Percentiles rank a stretch among this genome's conserved stretches.
Conservation (phyloP, 1,140 invertebrate species). For the Nymphalis io region DNA sequence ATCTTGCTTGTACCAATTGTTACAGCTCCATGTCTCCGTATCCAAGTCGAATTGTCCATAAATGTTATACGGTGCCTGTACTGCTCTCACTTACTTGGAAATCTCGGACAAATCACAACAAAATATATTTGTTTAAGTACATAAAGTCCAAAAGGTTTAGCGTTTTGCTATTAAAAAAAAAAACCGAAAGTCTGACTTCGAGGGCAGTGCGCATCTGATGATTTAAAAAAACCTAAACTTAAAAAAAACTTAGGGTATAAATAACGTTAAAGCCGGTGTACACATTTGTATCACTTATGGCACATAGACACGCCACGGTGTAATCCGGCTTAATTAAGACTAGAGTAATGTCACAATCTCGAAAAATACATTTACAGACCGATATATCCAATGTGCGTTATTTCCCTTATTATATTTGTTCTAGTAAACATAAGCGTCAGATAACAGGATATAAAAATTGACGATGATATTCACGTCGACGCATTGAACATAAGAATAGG, state of each 20-base stretch:
- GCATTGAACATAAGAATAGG: not conserved
- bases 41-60: slow-evolving; percentile 52
- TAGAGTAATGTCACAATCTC: slow-evolving; percentile 67
- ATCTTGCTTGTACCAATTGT: slow-evolving; percentile 60
- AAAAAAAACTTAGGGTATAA: slow-evolving; percentile 61
- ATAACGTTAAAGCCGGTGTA: slow-evolving; percentile 50
- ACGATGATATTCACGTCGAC: not conserved
- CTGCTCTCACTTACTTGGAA: slow-evolving; percentile 48
- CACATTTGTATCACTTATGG: slow-evolving; percentile 35
- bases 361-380: slow-evolving; percentile 37
- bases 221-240: slow-evolving; percentile 57
- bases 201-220: slow-evolving; percentile 60
- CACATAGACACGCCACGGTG: slow-evolving; percentile 25
- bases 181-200: slow-evolving; percentile 51
- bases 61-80: slow-evolving; percentile 53
- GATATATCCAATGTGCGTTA: slow-evolving; percentile 42
- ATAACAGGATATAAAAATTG: not conserved
- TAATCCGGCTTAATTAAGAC: slow-evolving; percentile 56
- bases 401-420: slow-evolving; percentile 3
- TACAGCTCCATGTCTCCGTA: slow-evolving; percentile 31
- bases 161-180: slow-evolving; percentile 42
- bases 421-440: not conserved
- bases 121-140: slow-evolving; percentile 69
- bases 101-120: slow-evolving; percentile 54
- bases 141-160: slow-evolving; percentile 43